A percentile compares a stretch with the other conserved stretches of the same genome.
Evolutionary conservation across 2,113 vertebrate species (phyloP).

Genomic region (Melanostigma gelatinosum): DNA sequence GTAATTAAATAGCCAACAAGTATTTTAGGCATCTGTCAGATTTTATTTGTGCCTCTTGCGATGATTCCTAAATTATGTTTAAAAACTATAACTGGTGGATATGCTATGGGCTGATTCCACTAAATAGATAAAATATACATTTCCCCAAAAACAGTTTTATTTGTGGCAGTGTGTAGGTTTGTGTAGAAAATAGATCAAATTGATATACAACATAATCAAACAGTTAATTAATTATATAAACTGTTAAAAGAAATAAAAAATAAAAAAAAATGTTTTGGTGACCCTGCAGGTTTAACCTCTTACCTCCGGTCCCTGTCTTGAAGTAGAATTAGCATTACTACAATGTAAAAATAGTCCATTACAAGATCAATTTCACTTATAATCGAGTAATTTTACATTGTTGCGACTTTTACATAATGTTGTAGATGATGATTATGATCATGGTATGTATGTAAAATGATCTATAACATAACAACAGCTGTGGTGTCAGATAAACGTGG

Average conservation of each 20-base stretch:
- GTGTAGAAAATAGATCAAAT: neutral
- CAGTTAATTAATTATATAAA: neutral
- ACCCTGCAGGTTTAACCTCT: neutral
- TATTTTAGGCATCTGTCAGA: slow-evolving; percentile 16
- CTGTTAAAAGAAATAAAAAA: neutral
- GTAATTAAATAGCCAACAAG: slow-evolving; percentile 48
- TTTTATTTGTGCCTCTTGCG: neutral
- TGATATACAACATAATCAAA: neutral
- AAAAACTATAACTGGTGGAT: neutral
- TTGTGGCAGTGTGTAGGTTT: neutral
- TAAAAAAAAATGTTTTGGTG: neutral
- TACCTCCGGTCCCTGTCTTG: neutral
- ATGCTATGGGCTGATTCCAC: neutral
- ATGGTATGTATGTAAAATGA: neutral
- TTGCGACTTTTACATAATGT: neutral
- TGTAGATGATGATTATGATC: neutral
- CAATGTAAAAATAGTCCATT: neutral
- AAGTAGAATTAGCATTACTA: neutral
- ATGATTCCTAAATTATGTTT: neutral
- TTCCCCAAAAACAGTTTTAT: neutral
- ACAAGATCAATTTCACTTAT: neutral
- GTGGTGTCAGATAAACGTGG: neutral
- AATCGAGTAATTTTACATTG: neutral
- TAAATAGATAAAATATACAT: neutral
- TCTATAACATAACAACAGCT: neutral